A percentile compares a stretch with the other conserved stretches of the same genome.
These are phyloP conservation scores for Spodoptera picta DNA, from an alignment of 2,888 invertebrate species.

Conservation along the genomic window DNA sequence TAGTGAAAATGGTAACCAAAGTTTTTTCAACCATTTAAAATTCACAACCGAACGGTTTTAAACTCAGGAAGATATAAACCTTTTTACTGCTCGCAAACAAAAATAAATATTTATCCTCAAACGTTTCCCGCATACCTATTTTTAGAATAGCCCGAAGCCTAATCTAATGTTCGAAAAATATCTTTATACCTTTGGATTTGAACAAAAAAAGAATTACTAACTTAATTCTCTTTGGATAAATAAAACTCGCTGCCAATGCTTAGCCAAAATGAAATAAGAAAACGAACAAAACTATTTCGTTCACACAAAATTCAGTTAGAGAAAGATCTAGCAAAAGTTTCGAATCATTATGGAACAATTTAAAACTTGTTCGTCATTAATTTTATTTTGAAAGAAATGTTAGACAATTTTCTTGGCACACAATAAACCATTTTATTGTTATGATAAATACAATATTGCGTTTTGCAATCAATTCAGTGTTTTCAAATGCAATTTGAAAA, in stretches of 20 bases:
- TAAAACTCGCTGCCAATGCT: constrained; percentile 6
- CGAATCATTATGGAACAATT: constrained; percentile 27
- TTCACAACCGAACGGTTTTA: too few species aligned
- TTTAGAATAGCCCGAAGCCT: background rate
- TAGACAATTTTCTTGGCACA: background rate
- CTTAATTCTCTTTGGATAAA: constrained; percentile 9
- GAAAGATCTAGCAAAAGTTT: constrained; percentile 25
- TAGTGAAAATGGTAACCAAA: too few species aligned
- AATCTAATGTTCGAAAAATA: constrained; percentile 6
- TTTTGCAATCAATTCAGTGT: too few species aligned
- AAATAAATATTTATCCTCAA: background rate
- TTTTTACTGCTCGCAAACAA: too few species aligned
- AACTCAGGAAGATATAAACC: too few species aligned
- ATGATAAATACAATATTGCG: background rate
- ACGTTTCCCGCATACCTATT: background rate
- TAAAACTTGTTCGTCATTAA: constrained; percentile 14
- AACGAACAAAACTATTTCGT: constrained; percentile 30
- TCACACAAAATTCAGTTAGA: constrained; percentile 21
- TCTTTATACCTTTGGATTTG: constrained; percentile 3
- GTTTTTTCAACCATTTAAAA: too few species aligned
- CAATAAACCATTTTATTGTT: background rate
- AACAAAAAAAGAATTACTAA: constrained; percentile 9
- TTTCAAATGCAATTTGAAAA: too few species aligned
- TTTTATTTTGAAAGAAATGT: constrained; percentile 11
- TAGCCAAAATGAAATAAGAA: constrained; percentile 21